Evolutionary conservation across 2,888 invertebrate genomes (phyloP).

Genomic region (Mayetiola destructor): DNA sequence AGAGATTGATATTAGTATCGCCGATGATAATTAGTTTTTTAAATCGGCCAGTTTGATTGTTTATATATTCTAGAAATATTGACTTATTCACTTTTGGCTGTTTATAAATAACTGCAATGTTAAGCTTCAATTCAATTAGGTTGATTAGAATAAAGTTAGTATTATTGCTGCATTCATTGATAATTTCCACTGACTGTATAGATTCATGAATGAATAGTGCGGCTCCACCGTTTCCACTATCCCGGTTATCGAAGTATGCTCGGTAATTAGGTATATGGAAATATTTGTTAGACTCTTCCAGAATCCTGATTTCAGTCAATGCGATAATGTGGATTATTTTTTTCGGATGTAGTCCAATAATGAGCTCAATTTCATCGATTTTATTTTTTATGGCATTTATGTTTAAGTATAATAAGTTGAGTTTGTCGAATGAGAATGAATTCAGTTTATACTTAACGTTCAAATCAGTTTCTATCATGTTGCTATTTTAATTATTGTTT

Average conservation of each 20-base stretch:
- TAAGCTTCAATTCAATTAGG: not conserved
- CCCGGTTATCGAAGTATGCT: not conserved
- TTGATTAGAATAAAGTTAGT: not conserved
- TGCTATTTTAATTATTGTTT: too few species aligned
- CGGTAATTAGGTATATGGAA: not conserved
- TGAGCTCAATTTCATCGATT: too few species aligned
- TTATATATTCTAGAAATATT: not conserved
- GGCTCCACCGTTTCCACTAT: not conserved
- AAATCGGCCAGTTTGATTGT: not conserved
- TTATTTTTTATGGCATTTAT: too few species aligned
- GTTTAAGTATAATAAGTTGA: too few species aligned
- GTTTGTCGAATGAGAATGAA: too few species aligned
- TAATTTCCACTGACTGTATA: not conserved
- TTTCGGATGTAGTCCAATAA: too few species aligned
- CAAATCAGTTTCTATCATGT: too few species aligned
- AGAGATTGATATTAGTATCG: not conserved
- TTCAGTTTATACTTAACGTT: too few species aligned
- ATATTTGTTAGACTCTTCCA: not conserved
- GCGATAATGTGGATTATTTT: not conserved
- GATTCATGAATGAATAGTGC: not conserved
- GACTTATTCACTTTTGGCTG: not conserved
- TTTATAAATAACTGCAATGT: not conserved
- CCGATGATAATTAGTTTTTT: not conserved
- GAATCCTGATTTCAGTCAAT: not conserved
- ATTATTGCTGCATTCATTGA: not conserved